Evolutionary conservation across 2,888 invertebrate genomes (phyloP).

Genomic region (Lasioglossum oenotherae): DNA sequence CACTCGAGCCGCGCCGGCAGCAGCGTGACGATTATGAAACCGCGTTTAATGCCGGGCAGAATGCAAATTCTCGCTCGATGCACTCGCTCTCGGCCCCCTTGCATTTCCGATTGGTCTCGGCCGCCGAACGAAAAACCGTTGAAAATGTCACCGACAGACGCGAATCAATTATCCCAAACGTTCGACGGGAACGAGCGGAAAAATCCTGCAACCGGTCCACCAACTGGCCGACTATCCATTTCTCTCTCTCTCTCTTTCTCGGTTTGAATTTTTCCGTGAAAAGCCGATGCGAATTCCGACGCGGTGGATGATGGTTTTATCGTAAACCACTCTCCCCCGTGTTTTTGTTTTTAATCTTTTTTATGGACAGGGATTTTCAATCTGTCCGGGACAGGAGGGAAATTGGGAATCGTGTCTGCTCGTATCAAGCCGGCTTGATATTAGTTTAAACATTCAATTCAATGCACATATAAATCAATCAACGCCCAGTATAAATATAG

Average conservation of each 20-base stretch:
- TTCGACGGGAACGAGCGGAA: constrained; percentile 15
- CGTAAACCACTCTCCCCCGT: background rate
- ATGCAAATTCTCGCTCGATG: constrained; percentile 40
- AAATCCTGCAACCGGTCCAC: constrained; percentile 56
- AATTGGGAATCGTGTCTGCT: background rate
- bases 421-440: background rate
- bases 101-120: constrained; percentile 35
- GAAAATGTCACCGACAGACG: constrained; percentile 58
- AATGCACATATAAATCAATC: background rate
- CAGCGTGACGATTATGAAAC: constrained; percentile 55
- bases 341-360: background rate
- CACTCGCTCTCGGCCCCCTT: background rate
- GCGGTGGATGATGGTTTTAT: background rate
- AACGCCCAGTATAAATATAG: background rate
- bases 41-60: constrained; percentile 36
- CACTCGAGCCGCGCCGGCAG: background rate
- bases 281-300: background rate
- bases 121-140: constrained; percentile 40
- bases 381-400: background rate
- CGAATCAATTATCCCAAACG: constrained; percentile 63
- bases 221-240: constrained; percentile 45
- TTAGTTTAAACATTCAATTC: background rate
- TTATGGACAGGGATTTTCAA: background rate
- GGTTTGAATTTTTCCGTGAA: background rate
- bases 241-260: background rate